phyloP scores from a whole-genome alignment of 1,140 invertebrate genomes.

The Ooceraea biroi region DNA sequence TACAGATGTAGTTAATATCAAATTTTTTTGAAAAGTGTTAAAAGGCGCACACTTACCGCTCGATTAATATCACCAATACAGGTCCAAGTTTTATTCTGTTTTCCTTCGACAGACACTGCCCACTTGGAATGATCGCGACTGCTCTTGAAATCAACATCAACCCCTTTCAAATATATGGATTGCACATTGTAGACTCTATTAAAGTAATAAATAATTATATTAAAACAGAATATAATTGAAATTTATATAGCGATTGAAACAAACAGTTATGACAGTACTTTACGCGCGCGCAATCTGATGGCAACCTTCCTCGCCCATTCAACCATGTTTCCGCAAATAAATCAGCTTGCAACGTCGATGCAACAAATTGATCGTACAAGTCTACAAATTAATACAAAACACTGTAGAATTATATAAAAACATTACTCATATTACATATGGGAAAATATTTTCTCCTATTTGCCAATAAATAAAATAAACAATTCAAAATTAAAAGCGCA shows the following conservation, averaged over 20 bases:
- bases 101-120: constrained; percentile 90
- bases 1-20: background rate
- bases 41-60: constrained; percentile 88
- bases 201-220: constrained; percentile 61
- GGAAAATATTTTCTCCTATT: background rate
- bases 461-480: background rate
- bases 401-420: no score
- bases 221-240: constrained; percentile 83
- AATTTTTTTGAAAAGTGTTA: constrained; percentile 31
- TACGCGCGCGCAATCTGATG: constrained; percentile 88
- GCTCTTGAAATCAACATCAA: constrained; percentile 89
- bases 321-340: constrained; percentile 95
- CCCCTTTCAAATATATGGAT: constrained; percentile 86
- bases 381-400: constrained; percentile 86
- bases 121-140: constrained; percentile 97
- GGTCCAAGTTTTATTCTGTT: constrained; percentile 89
- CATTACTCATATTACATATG: no score
- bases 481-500: background rate
- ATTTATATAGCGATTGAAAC: constrained; percentile 74
- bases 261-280: constrained; percentile 76
- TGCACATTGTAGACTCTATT: constrained; percentile 91
- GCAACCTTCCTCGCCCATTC: constrained; percentile 91
- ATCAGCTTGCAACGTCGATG: constrained; percentile 89
- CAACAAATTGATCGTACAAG: constrained; percentile 94
- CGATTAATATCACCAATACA: constrained; percentile 98